These are phyloP conservation scores for Tipula helvola DNA, from an alignment of 2,888 invertebrate species.

Conservation along the genomic window DNA sequence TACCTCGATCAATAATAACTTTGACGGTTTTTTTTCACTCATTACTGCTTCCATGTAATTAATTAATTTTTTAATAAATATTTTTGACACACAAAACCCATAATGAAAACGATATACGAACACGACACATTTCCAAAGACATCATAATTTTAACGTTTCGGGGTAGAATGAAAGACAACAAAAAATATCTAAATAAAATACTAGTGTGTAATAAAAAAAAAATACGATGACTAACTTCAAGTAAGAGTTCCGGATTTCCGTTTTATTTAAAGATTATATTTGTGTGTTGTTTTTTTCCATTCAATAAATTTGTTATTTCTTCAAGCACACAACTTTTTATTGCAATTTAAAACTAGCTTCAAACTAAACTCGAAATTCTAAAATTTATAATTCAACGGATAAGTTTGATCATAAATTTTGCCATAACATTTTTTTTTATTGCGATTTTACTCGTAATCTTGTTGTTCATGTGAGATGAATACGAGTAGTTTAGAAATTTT, in stretches of 20 bases:
- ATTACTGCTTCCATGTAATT: not conserved
- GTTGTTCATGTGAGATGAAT: not conserved
- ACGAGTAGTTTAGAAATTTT: not conserved
- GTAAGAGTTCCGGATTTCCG: not conserved
- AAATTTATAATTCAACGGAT: not conserved
- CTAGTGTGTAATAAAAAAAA: not conserved
- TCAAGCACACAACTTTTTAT: not conserved
- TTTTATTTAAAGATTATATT: not conserved
- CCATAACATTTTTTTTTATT: not conserved
- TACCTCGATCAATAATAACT: not conserved
- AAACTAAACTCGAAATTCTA: not conserved
- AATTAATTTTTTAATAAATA: not conserved
- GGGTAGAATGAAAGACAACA: not conserved
- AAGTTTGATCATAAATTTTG: not conserved
- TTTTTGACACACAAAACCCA: not conserved
- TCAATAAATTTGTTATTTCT: not conserved
- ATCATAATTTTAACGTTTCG: not conserved
- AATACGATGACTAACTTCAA: not conserved
- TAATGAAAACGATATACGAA: not conserved
- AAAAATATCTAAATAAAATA: not conserved
- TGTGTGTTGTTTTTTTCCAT: not conserved
- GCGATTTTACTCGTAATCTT: not conserved
- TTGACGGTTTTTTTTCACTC: not conserved
- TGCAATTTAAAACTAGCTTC: not conserved
- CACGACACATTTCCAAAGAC: not conserved